Evolutionary conservation across 2,113 vertebrate genomes (phyloP).

Genomic region (Andinoacara biseriatus): DNA sequence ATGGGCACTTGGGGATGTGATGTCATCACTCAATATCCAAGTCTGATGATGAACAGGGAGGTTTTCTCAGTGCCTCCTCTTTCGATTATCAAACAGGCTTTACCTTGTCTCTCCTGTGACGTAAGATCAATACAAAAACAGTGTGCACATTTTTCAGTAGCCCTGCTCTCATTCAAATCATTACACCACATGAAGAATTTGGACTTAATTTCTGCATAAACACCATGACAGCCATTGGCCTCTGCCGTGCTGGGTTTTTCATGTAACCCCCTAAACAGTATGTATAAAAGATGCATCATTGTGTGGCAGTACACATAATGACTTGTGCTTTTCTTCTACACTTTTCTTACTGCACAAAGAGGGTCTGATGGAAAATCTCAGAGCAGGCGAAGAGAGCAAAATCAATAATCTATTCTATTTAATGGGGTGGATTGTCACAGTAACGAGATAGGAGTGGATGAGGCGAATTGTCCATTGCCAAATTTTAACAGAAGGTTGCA

Average conservation of each 20-base stretch:
- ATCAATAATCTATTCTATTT: slow-evolving; percentile 86
- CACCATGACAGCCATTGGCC: slow-evolving; percentile 47
- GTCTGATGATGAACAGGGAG: slow-evolving; percentile 59
- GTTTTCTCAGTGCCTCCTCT: slow-evolving; percentile 57
- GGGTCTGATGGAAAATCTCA: slow-evolving; percentile 78
- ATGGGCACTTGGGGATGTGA: slow-evolving; percentile 50
- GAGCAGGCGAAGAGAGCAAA: slow-evolving; percentile 76
- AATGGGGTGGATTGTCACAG: slow-evolving; percentile 78
- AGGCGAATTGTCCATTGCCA: slow-evolving; percentile 72
- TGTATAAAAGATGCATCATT: slow-evolving; percentile 67
- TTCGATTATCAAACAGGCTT: slow-evolving; percentile 56
- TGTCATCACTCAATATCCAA: slow-evolving; percentile 63
- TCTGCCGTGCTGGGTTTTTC: slow-evolving; percentile 28
- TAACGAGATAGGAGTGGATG: slow-evolving; percentile 81
- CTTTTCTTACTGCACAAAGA: slow-evolving; percentile 57
- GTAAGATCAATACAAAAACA: slow-evolving; percentile 64
- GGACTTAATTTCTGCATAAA: slow-evolving; percentile 54
- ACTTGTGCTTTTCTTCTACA: slow-evolving; percentile 72
- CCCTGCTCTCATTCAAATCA: slow-evolving; percentile 42
- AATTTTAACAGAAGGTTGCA: slow-evolving; percentile 65
- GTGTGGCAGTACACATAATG: slow-evolving; percentile 73
- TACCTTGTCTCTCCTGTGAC: slow-evolving; percentile 53
- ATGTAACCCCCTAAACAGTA: slow-evolving; percentile 31
- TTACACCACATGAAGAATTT: slow-evolving; percentile 36
- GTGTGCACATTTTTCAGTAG: slow-evolving; percentile 33